phyloP scores from a whole-genome alignment of 2,113 vertebrate species.

The Coryphaenoides rupestris region DNA sequence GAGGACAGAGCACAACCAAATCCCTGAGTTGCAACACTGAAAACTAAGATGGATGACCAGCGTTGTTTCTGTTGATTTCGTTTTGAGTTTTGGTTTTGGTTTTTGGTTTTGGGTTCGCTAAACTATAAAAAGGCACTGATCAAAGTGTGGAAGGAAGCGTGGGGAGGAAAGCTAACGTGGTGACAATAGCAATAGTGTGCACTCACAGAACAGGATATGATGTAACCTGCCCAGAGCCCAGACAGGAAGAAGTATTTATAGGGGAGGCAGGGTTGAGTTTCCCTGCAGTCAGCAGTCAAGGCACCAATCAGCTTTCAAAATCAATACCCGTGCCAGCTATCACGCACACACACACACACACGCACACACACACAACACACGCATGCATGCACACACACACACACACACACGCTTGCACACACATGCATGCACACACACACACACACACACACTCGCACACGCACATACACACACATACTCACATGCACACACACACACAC shows the following conservation, averaged over 20 bases:
- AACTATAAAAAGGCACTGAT: conserved; percentile 11
- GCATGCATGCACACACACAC: conserved; percentile 7
- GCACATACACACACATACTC: too few relatives aligned
- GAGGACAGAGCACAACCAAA: too few relatives aligned
- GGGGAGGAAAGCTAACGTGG: conserved; percentile 22
- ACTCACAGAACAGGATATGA: conserved; percentile 63
- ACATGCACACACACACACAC: conserved; percentile 13
- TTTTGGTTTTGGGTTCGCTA: neutral
- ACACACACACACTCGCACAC: too few relatives aligned
- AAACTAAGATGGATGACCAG: too few relatives aligned
- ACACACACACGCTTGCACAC: conserved; percentile 10
- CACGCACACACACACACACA: conserved; percentile 11
- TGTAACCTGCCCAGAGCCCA: conserved; percentile 44
- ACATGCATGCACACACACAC: conserved; percentile 1
- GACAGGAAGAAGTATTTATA: conserved; percentile 67
- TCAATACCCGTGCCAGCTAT: conserved; percentile 25
- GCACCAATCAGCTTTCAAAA: conserved; percentile 26
- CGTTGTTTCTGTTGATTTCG: neutral
- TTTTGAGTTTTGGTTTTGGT: neutral
- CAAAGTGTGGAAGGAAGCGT: conserved; percentile 27
- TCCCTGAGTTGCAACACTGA: too few relatives aligned
- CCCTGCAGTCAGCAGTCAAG: conserved; percentile 38
- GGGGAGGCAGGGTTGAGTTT: conserved; percentile 51
- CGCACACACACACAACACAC: conserved; percentile 17
- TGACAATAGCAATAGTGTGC: conserved; percentile 28